These are phyloP conservation scores for Coelopa frigida DNA, from an alignment of 1,140 invertebrate species.

Conservation along the genomic window DNA sequence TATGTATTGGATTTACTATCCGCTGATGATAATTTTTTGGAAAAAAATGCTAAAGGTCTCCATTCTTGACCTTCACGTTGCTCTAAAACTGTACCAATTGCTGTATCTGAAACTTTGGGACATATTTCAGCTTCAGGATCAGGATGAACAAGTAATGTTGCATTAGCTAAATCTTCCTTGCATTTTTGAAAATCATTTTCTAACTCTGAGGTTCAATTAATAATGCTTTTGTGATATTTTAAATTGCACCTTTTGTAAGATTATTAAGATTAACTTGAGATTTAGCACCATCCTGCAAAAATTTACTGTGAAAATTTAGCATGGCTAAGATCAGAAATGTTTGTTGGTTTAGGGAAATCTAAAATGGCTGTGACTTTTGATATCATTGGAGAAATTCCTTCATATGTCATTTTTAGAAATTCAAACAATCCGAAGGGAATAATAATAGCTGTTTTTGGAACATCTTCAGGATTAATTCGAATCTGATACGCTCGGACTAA, in stretches of 20 bases:
- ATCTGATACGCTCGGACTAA: too few relatives aligned
- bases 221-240: conserved; percentile 18
- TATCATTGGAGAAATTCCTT: too few relatives aligned
- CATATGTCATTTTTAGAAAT: too few relatives aligned
- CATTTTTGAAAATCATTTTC: conserved; percentile 19
- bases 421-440: too few relatives aligned
- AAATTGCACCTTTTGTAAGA: not conserved
- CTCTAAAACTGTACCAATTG: conserved; percentile 19
- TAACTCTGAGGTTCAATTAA: conserved; percentile 19
- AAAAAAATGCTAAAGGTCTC: conserved; percentile 28
- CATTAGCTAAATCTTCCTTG: conserved; percentile 21
- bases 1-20: conserved; percentile 29
- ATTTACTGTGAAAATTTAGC: conserved; percentile 9
- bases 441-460: too few relatives aligned
- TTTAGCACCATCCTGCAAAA: not conserved
- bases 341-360: too few relatives aligned
- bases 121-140: not conserved
- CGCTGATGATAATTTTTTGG: conserved; percentile 17
- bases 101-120: conserved; percentile 15
- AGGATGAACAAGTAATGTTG: conserved; percentile 12
- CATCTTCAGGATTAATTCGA: too few relatives aligned
- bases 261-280: not conserved
- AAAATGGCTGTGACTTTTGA: too few relatives aligned
- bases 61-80: conserved; percentile 16
- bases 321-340: too few relatives aligned